Conservation (phyloP, 2,797 vertebrate species). For the Hafferia zeledoni region DNA sequence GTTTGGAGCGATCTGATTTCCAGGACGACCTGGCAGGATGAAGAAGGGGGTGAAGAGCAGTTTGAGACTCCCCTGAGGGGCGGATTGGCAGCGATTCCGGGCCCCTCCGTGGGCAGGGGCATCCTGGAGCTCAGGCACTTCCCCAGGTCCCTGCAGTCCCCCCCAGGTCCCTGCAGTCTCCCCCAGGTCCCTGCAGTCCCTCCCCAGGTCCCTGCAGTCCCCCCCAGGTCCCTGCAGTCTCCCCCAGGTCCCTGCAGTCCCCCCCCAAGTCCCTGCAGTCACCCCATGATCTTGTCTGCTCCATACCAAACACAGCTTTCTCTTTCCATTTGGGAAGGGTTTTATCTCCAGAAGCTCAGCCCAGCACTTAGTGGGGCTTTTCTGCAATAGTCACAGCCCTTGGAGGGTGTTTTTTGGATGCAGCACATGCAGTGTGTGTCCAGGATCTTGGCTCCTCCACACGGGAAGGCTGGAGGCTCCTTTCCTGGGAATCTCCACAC, state of each 20-base stretch:
- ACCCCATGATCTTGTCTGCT: not conserved
- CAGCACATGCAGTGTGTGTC: not conserved
- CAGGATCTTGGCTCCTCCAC: not conserved
- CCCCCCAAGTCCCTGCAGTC: no score
- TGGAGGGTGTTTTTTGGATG: not conserved
- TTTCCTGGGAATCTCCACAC: not conserved
- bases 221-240: not conserved
- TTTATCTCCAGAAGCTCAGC: not conserved
- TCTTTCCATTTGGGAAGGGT: not conserved
- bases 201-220: no score
- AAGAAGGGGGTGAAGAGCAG: not conserved
- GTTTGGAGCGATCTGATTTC: slow-evolving; percentile 92
- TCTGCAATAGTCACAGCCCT: not conserved
- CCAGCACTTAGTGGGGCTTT: not conserved
- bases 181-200: not conserved
- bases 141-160: not conserved
- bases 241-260: no score
- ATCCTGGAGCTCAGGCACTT: not conserved
- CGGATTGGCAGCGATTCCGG: accelerated
- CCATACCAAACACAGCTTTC: accelerated
- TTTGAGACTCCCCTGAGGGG: not conserved
- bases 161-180: no score
- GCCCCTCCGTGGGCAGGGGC: accelerated
- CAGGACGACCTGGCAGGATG: slow-evolving; percentile 85
- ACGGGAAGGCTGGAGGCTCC: not conserved